Conservation (phyloP, 1,140 invertebrate species). For the Galleria mellonella region DNA sequence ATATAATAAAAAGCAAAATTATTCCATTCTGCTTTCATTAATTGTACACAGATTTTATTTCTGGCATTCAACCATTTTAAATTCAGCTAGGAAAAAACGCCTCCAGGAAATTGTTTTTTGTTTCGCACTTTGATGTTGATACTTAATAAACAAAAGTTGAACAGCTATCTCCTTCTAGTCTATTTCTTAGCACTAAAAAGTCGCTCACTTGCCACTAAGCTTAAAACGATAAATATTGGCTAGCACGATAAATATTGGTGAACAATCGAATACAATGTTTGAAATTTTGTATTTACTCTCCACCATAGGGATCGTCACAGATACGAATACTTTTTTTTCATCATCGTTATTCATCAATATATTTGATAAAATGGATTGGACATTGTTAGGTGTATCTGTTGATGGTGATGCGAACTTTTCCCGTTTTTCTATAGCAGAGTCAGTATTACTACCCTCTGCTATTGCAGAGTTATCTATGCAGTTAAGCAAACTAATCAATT, state of each 20-base stretch:
- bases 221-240: too few species aligned
- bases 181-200: constrained; percentile 24
- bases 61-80: too few species aligned
- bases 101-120: too few species aligned
- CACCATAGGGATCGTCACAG: constrained; percentile 6
- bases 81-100: too few species aligned
- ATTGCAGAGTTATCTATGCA: neutral
- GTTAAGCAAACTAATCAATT: neutral
- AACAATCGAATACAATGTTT: constrained; percentile 6
- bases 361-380: neutral
- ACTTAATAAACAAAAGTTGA: constrained; percentile 14
- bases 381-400: neutral
- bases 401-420: neutral
- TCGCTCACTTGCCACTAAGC: constrained; percentile 17
- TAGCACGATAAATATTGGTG: constrained; percentile 14
- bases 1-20: too few species aligned
- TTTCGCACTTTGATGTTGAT: too few species aligned
- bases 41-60: too few species aligned
- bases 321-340: constrained; percentile 4
- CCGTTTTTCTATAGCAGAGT: neutral
- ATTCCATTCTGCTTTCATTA: too few species aligned
- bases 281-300: constrained; percentile 14
- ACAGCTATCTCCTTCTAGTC: constrained; percentile 21
- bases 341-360: constrained; percentile 4
- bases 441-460: neutral